Base-by-base conservation (phyloP, 2,797 vertebrate species). In the Paratrypauchen microcephalus region DNA sequence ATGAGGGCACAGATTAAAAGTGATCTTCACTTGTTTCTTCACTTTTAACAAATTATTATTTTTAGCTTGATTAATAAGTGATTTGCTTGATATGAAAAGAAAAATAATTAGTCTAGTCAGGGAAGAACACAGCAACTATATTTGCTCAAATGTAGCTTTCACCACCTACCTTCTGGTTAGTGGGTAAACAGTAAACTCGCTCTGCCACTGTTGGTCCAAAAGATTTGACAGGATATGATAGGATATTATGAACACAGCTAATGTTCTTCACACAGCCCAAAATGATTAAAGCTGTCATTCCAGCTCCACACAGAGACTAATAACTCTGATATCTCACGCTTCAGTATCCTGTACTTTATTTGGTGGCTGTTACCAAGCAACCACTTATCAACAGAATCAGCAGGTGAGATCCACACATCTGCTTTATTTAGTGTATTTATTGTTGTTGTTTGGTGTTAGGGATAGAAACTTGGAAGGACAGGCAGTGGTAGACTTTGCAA, bases 351-450 rank as follows among this genome's bases (percentile, higher is more conserved):
- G 9, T 52, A 65, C 16, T 39, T 56, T 68, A 75, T 73, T 65
- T 70, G 21, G 52, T 73, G 23, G 18, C 50, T 70, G 67, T 71
- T 65, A 70, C 67, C 28, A 60, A 66, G 65, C 68, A 82, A 78
- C 69, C 47, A 76, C 69, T 52, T 24, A 36, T 65, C 52, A 69
- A 21, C 41, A 36, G 4, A 32, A 55, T 77, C 50, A 36, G 66
- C 2, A 50, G 62, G 62, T 64, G 45, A 64, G 41, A 26, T 50
- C 24, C 63, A 64, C 41, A 45, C 23, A 23, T 7, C 23, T 19
- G 41, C 23, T 48, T 50, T 65, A 64, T 48, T 64, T 62, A 45
- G n/a, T 47, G 19, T 18, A 48, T 47, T 64, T 52, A 52, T 52
- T 65, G 26, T n/a, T n/a, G n/a, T n/a, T n/a, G n/a, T n/a, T n/a